Percentiles rank a stretch among this genome's conserved stretches.
These are phyloP conservation scores for Coronaproctus castanopsis DNA, from an alignment of 2,888 invertebrate genomes.

Conservation along the genomic window DNA sequence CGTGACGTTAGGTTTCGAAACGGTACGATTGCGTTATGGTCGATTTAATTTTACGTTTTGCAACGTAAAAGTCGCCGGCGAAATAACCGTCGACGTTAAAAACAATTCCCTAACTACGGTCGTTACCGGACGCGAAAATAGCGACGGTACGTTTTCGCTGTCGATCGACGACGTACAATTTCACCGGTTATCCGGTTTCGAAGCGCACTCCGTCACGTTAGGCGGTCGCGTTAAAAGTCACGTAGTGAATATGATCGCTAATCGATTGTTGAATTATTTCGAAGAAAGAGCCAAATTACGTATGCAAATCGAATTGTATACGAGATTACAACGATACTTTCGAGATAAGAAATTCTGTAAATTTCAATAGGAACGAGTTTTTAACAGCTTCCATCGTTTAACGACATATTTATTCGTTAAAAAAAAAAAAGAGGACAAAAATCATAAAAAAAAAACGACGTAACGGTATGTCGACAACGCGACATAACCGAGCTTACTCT, in stretches of 20 bases:
- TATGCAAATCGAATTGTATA: background rate
- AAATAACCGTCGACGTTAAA: background rate
- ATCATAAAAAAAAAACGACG: no score
- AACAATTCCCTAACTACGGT: background rate
- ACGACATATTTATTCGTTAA: no score
- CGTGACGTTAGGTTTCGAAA: background rate
- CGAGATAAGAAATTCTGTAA: background rate
- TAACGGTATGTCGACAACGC: no score
- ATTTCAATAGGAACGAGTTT: no score
- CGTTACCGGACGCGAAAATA: background rate
- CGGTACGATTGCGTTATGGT: background rate
- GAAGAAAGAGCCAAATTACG: background rate
- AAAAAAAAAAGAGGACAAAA: no score
- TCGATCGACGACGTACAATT: background rate
- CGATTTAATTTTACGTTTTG: background rate
- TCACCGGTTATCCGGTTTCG: background rate
- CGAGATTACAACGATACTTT: background rate
- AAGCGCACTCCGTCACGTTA: background rate
- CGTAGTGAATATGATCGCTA: background rate
- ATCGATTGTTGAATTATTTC: background rate
- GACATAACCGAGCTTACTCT: no score
- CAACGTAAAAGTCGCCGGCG: background rate
- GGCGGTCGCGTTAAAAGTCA: background rate
- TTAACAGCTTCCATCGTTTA: no score
- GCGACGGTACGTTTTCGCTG: background rate